These are phyloP conservation scores for Agrochola lota DNA, from an alignment of 2,888 invertebrate genomes.

Conservation along the genomic window DNA sequence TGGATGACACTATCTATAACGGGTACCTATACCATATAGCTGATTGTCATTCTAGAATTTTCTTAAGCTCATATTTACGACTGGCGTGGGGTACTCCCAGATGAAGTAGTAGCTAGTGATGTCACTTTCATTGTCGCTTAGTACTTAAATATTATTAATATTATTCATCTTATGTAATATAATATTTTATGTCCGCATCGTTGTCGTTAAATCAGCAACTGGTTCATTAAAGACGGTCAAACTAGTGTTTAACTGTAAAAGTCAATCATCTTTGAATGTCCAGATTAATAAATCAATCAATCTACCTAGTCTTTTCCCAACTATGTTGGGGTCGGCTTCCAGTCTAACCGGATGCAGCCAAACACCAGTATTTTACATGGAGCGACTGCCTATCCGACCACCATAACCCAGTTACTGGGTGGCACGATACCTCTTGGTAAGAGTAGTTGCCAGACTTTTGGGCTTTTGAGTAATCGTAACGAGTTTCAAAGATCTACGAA, in stretches of 20 bases:
- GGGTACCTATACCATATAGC: not conserved
- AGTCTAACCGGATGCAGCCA: too few relatives aligned
- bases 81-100: not conserved
- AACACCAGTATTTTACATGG: too few relatives aligned
- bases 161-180: not conserved
- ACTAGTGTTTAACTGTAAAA: too few relatives aligned
- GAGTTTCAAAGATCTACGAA: too few relatives aligned
- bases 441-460: too few relatives aligned
- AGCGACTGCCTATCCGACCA: too few relatives aligned
- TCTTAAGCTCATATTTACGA: conserved; percentile 17
- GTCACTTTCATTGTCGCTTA: conserved; percentile 17
- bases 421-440: too few relatives aligned
- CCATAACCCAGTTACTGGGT: too few relatives aligned
- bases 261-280: not conserved
- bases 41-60: conserved; percentile 17
- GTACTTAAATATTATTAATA: conserved; percentile 12
- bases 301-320: too few relatives aligned
- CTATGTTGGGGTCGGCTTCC: too few relatives aligned
- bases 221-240: not conserved
- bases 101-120: conserved; percentile 5
- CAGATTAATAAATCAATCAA: not conserved
- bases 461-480: too few relatives aligned
- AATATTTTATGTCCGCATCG: conserved; percentile 1
- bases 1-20: too few relatives aligned
- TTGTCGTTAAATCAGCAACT: conserved; percentile 7